A percentile compares a stretch with the other conserved stretches of the same genome.
Evolutionary conservation across 2,113 vertebrate genomes (phyloP).

Genomic region (Glaucidium brasilianum): DNA sequence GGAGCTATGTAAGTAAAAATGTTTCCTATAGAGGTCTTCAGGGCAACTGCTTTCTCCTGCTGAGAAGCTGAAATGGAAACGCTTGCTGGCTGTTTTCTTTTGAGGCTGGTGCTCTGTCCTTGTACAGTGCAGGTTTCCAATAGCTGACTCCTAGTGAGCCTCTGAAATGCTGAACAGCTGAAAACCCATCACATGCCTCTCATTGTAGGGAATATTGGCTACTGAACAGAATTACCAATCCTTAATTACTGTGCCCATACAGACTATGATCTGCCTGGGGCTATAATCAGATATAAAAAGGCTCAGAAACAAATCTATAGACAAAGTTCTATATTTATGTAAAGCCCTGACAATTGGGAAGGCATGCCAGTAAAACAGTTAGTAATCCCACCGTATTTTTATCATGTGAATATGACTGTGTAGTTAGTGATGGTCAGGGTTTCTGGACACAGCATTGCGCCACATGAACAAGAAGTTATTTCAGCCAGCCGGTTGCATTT

Average conservation of each 20-base stretch:
- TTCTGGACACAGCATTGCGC: not conserved
- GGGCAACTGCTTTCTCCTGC: not conserved
- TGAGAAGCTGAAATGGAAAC: not conserved
- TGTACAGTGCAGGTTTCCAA: not conserved
- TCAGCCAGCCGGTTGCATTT: not conserved
- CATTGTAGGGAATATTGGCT: not conserved
- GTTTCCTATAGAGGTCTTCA: not conserved
- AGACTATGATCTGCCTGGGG: not conserved
- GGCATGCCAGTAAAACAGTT: not conserved
- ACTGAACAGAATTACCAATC: not conserved
- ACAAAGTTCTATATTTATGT: not conserved
- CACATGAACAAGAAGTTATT: not conserved
- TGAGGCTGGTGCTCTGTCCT: not conserved
- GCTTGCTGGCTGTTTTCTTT: not conserved
- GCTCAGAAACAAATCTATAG: conserved; percentile 10
- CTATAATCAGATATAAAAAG: not conserved
- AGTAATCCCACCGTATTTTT: conserved; percentile 1
- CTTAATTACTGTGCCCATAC: not conserved
- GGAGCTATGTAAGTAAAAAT: not conserved
- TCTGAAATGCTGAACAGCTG: not conserved
- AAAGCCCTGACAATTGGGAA: not conserved
- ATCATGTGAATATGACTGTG: not conserved
- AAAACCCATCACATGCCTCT: not conserved
- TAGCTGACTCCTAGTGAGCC: not conserved
- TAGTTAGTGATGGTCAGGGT: not conserved